phyloP scores from a whole-genome alignment of 2,888 invertebrate genomes.

The Clepsis dumicolana region DNA sequence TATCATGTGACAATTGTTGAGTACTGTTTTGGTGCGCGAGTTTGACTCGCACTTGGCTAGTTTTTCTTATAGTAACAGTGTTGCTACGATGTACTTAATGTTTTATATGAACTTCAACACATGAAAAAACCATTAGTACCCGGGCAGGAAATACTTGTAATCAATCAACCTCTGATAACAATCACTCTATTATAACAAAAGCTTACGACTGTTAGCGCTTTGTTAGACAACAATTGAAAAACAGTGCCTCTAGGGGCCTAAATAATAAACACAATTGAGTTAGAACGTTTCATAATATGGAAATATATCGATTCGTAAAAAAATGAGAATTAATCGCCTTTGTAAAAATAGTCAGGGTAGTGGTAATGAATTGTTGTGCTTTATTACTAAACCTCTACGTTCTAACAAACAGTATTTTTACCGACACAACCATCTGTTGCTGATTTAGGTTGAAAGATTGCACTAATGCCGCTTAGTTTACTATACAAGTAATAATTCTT shows the following conservation, averaged over 20 bases:
- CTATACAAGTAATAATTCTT: too few species aligned
- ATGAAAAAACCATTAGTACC: constrained; percentile 16
- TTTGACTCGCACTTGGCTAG: too few species aligned
- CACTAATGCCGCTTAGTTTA: too few species aligned
- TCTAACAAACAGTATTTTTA: too few species aligned
- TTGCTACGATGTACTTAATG: background rate
- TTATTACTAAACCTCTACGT: too few species aligned
- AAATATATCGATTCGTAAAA: constrained; percentile 6
- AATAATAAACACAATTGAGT: constrained; percentile 12
- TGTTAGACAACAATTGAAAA: constrained; percentile 32
- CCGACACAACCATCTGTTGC: too few species aligned
- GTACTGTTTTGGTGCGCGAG: too few species aligned
- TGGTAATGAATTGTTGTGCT: background rate
- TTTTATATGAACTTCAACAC: background rate
- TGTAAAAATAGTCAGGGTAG: constrained; percentile 11
- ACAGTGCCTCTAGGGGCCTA: constrained; percentile 1
- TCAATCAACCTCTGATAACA: constrained; percentile 26
- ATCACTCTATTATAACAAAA: constrained; percentile 23
- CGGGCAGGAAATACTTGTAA: constrained; percentile 27
- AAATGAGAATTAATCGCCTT: constrained; percentile 5
- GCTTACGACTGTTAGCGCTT: constrained; percentile 21
- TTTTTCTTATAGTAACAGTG: background rate
- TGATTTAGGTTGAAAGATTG: too few species aligned
- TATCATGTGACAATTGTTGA: too few species aligned
- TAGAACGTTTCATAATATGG: constrained; percentile 10